A percentile compares a stretch with the other conserved stretches of the same genome.
Conservation (phyloP, 2,113 vertebrate species). For the Proteles cristata region DNA sequence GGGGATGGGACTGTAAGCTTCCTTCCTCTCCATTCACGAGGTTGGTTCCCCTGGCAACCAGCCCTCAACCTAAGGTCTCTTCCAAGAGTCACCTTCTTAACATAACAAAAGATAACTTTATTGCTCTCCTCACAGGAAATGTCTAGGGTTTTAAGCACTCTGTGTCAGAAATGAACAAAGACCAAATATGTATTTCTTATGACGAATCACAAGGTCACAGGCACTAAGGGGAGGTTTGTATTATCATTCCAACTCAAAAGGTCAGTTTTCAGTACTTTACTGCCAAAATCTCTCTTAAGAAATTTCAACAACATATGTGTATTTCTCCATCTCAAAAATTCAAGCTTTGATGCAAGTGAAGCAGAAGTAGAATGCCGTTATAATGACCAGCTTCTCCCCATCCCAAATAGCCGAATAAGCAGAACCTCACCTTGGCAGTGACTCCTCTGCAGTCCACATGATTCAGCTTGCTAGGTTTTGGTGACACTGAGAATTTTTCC, state of each 20-base stretch:
- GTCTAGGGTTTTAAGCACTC: neutral
- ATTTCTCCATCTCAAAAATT: neutral
- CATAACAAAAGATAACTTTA: neutral
- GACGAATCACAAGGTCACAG: neutral
- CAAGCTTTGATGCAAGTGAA: neutral
- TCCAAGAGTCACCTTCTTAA: neutral
- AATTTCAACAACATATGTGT: neutral
- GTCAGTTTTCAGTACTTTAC: neutral
- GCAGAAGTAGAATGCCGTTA: neutral
- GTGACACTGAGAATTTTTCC: neutral
- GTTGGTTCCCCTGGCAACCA: neutral
- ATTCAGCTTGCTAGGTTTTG: neutral
- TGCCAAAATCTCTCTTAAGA: neutral
- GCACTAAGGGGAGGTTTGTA: neutral
- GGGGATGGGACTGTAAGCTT: neutral
- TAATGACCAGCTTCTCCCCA: neutral
- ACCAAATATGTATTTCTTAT: neutral
- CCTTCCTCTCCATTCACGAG: neutral
- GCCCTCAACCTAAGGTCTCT: neutral
- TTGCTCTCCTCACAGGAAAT: neutral
- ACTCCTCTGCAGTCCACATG: neutral
- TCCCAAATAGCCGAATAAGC: neutral
- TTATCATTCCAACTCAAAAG: neutral
- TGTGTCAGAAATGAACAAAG: neutral
- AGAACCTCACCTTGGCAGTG: neutral